Conservation (phyloP, 2,888 invertebrate species). For the Seira musarum region DNA sequence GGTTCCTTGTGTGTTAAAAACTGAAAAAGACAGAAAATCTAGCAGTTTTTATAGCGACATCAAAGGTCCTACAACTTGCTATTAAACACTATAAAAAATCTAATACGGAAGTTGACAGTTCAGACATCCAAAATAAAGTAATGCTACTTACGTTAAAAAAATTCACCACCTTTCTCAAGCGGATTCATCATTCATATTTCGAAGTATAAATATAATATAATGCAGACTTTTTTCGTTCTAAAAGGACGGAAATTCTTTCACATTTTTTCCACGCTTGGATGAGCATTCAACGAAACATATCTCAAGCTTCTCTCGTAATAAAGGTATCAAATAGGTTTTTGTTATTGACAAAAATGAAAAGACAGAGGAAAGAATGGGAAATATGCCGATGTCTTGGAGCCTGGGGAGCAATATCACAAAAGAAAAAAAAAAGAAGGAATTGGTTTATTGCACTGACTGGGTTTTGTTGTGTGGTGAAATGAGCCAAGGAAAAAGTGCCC, state of each 20-base stretch:
- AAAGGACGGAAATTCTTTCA: neutral
- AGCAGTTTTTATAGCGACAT: neutral
- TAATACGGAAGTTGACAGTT: constrained; percentile 27
- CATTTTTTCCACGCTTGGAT: constrained; percentile 25
- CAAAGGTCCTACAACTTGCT: too few species aligned
- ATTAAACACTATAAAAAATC: constrained; percentile 1
- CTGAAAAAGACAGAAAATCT: constrained; percentile 12
- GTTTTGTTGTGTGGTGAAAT: neutral
- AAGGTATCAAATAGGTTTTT: constrained; percentile 33
- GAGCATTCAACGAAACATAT: constrained; percentile 46
- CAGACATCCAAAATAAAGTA: neutral
- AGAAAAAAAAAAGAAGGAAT: too few species aligned
- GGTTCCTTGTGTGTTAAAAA: neutral
- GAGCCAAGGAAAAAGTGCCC: too few species aligned
- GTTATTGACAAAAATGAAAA: constrained; percentile 24
- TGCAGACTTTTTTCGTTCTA: neutral
- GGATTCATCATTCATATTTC: too few species aligned
- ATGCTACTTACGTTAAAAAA: neutral
- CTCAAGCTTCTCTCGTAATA: constrained; percentile 32
- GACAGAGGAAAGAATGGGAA: constrained; percentile 18
- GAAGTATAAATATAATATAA: neutral
- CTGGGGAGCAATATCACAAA: too few species aligned
- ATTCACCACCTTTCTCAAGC: neutral
- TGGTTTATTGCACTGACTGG: too few species aligned
- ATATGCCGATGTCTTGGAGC: too few species aligned